Conservation (phyloP, 2,797 vertebrate species). For the Phataginus tetradactyla region DNA sequence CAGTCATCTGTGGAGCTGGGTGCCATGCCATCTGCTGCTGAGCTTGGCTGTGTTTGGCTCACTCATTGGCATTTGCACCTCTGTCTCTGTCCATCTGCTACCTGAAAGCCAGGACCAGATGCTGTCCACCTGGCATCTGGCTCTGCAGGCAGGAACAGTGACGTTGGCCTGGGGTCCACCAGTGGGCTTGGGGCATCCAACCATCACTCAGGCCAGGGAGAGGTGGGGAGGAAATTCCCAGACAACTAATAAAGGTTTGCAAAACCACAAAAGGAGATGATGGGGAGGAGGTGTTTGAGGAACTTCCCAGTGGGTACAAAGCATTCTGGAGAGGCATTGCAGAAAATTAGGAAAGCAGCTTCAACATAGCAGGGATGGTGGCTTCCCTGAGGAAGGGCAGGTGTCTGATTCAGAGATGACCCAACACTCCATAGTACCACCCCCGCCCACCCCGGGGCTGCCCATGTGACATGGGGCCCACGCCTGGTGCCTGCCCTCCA, state of each 20-base stretch:
- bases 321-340: no score
- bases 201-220: background rate
- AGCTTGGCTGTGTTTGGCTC: background rate
- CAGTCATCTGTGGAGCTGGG: background rate
- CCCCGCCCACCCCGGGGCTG: no score
- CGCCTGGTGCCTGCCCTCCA: background rate
- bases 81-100: background rate
- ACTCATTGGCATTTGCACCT: background rate
- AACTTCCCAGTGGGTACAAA: accelerated
- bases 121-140: background rate
- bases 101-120: background rate
- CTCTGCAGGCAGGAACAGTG: accelerated
- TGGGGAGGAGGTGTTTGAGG: no score
- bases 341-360: background rate
- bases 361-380: accelerated
- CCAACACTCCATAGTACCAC: no score
- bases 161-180: accelerated
- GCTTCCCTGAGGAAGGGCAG: background rate
- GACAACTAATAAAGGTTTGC: background rate
- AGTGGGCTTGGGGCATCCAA: accelerated
- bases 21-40: background rate
- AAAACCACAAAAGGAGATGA: background rate
- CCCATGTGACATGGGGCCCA: background rate
- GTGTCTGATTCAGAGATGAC: no score
- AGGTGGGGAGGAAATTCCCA: background rate